Evolutionary conservation across 1,140 invertebrate genomes (phyloP).

Genomic region (Solen grandis): DNA sequence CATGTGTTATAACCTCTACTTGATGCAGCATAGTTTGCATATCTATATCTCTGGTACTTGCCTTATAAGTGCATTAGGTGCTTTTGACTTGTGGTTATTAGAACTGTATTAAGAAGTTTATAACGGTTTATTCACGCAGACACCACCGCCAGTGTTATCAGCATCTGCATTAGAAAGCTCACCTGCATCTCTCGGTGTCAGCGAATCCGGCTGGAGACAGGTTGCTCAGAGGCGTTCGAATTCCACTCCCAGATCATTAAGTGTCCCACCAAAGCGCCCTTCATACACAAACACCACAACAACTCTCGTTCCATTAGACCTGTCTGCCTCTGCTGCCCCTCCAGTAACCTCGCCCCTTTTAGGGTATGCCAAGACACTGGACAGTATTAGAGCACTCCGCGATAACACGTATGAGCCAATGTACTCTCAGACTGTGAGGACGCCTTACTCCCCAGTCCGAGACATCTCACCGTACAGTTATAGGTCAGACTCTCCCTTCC

Average conservation of each 20-base stretch:
- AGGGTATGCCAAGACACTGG: constrained; percentile 25
- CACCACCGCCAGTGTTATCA: background rate
- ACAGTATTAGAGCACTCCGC: constrained; percentile 8
- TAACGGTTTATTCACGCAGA: background rate
- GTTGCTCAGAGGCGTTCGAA: constrained; percentile 17
- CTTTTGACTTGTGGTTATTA: too few relatives aligned
- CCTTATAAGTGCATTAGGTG: too few relatives aligned
- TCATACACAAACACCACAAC: constrained; percentile 25
- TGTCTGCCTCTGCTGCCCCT: constrained; percentile 30
- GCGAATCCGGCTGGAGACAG: constrained; percentile 12
- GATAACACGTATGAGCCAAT: constrained; percentile 32
- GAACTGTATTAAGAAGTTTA: too few relatives aligned
- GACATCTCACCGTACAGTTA: constrained; percentile 14
- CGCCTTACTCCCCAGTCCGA: constrained; percentile 17
- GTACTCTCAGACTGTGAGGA: constrained; percentile 33
- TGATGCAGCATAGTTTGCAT: constrained; percentile 19
- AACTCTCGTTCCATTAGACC: constrained; percentile 19
- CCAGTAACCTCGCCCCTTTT: constrained; percentile 33
- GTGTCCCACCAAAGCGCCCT: constrained; percentile 38
- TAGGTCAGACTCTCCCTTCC: constrained; percentile 28
- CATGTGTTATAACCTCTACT: constrained; percentile 5
- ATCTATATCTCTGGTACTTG: too few relatives aligned
- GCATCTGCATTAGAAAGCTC: background rate
- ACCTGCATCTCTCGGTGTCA: background rate
- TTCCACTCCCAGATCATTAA: constrained; percentile 26